phyloP scores from a whole-genome alignment of 1,140 invertebrate species.

The Hylaeus anthracinus region DNA sequence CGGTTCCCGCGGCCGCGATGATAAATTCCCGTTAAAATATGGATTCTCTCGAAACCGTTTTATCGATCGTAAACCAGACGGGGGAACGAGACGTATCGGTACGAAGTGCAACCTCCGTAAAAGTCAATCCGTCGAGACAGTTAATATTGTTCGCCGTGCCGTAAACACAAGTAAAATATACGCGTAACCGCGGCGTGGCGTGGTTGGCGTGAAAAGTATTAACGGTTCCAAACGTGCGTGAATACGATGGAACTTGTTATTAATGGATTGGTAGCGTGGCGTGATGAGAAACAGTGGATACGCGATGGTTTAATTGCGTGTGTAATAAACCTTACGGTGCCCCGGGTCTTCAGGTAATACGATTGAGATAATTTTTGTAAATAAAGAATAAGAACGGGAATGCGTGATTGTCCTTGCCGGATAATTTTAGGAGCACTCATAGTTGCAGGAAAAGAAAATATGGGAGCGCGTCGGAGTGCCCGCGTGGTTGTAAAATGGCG shows the following conservation, averaged over 20 bases:
- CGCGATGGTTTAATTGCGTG: background rate
- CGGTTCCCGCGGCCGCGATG: background rate
- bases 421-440: too few species aligned
- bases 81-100: background rate
- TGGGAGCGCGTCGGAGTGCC: too few species aligned
- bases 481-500: too few species aligned
- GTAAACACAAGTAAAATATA: constrained; percentile 6
- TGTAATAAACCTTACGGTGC: too few species aligned
- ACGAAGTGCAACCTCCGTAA: background rate
- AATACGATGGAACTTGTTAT: background rate
- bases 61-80: constrained; percentile 13
- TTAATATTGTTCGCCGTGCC: constrained; percentile 11
- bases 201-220: background rate
- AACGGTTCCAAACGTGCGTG: too few species aligned
- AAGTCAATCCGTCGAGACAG: background rate
- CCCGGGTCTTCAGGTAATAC: too few species aligned
- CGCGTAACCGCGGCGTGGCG: background rate
- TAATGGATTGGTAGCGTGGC: background rate
- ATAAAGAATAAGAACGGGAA: too few species aligned
- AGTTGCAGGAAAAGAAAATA: too few species aligned
- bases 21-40: constrained; percentile 8
- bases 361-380: too few species aligned
- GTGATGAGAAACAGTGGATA: background rate
- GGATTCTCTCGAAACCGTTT: background rate
- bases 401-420: too few species aligned